Evolutionary conservation across 2,888 invertebrate species (phyloP).

Genomic region (Habrosyne pyritoides): DNA sequence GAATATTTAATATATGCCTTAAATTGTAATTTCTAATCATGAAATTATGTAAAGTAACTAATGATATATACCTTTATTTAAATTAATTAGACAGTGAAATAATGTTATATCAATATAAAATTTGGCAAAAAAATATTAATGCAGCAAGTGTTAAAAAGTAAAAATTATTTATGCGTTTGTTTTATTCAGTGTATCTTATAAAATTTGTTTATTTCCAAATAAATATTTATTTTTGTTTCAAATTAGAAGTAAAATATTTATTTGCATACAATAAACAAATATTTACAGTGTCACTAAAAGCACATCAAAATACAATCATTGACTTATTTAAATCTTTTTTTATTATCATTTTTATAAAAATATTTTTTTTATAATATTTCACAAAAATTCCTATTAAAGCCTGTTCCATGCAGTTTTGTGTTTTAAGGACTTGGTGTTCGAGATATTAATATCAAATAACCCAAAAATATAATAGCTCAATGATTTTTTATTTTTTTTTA

Average conservation of each 20-base stretch:
- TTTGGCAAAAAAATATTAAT: too few species aligned
- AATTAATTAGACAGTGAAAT: too few species aligned
- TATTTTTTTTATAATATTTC: slow-evolving; percentile 35
- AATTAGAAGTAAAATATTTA: not conserved
- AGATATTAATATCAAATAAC: slow-evolving; percentile 24
- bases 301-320: slow-evolving; percentile 52
- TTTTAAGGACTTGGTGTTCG: slow-evolving; percentile 30
- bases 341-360: slow-evolving; percentile 35
- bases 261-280: not conserved
- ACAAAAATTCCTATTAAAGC: slow-evolving; percentile 66
- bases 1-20: too few species aligned
- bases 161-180: too few species aligned
- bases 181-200: too few species aligned
- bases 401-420: slow-evolving; percentile 63
- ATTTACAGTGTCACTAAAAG: slow-evolving; percentile 34
- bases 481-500: not conserved
- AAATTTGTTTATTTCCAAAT: too few species aligned
- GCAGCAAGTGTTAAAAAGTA: too few species aligned
- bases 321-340: slow-evolving; percentile 15
- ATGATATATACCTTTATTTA: too few species aligned
- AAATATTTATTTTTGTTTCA: not conserved
- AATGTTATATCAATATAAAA: too few species aligned
- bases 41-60: too few species aligned
- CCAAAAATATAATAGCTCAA: not conserved
- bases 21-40: not conserved